A percentile compares a stretch with the other conserved stretches of the same genome.
phyloP scores from a whole-genome alignment of 2,888 invertebrate species.

The Eurytoma californica region DNA sequence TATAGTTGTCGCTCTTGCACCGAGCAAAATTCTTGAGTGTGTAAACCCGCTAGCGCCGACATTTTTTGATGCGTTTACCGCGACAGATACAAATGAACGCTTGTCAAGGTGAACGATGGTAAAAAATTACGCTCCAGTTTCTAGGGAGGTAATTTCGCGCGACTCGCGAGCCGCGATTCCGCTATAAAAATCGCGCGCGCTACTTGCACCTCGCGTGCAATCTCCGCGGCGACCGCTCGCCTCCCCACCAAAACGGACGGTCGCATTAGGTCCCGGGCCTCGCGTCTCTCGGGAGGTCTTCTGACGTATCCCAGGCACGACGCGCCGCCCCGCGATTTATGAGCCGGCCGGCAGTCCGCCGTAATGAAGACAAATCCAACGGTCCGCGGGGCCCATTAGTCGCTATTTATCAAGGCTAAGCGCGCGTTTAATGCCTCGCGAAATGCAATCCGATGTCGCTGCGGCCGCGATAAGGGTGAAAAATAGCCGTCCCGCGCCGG shows the following conservation, averaged over 20 bases:
- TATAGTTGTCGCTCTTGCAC: too few species aligned
- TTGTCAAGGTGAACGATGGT: too few species aligned
- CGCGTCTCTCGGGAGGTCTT: constrained; percentile 27
- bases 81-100: too few species aligned
- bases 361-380: constrained; percentile 56
- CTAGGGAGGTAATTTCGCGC: background rate
- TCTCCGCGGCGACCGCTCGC: background rate
- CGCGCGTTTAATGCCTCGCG: constrained; percentile 22
- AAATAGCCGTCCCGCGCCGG: background rate
- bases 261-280: constrained; percentile 20
- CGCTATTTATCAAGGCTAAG: constrained; percentile 37
- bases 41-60: too few species aligned
- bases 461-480: background rate
- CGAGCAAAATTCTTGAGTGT: too few species aligned
- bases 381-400: constrained; percentile 31
- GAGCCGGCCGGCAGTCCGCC: constrained; percentile 4
- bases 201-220: constrained; percentile 6
- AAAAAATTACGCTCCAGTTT: background rate
- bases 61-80: too few species aligned
- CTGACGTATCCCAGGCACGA: constrained; percentile 4
- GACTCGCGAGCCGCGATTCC: constrained; percentile 11
- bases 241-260: background rate
- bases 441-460: constrained; percentile 17
- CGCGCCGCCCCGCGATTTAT: constrained; percentile 24
- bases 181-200: constrained; percentile 29